phyloP scores from a whole-genome alignment of 2,113 vertebrate species.

The Neodontobutis hainanensis region DNA sequence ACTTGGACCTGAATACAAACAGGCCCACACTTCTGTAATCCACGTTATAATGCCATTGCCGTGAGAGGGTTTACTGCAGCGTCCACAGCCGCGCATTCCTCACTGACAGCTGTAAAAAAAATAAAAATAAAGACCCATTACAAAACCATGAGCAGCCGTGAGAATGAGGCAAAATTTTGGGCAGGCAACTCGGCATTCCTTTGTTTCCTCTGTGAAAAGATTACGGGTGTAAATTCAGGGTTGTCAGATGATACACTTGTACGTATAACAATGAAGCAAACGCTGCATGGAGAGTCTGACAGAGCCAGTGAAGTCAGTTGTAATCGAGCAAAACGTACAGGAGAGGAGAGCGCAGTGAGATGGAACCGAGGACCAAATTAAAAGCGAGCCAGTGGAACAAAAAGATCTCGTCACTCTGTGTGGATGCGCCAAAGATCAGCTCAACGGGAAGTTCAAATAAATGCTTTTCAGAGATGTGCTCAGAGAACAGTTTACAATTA shows the following conservation, averaged over 20 bases:
- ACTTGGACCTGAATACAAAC: not conserved
- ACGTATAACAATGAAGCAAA: conserved; percentile 8
- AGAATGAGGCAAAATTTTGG: conserved; percentile 62
- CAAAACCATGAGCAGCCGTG: conserved; percentile 57
- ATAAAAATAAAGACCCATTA: conserved; percentile 34
- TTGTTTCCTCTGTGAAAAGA: conserved; percentile 53
- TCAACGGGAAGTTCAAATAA: too few species aligned
- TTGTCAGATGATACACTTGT: conserved; percentile 24
- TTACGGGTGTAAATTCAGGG: conserved; percentile 25
- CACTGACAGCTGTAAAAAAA: conserved; percentile 64
- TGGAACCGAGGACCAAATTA: conserved; percentile 63
- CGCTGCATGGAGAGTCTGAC: conserved; percentile 22
- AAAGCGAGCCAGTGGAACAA: conserved; percentile 45
- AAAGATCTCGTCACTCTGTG: conserved; percentile 3
- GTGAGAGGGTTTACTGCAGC: conserved; percentile 64
- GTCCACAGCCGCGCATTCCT: conserved; percentile 57
- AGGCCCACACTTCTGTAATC: conserved; percentile 31
- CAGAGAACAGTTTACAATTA: too few species aligned
- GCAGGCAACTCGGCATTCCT: conserved; percentile 54
- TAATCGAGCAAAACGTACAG: conserved; percentile 65
- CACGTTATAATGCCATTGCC: conserved; percentile 55
- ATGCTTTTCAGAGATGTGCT: too few species aligned
- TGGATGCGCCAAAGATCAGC: not conserved
- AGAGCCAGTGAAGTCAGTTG: conserved; percentile 42
- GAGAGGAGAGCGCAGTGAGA: conserved; percentile 65